Evolutionary conservation across 2,113 vertebrate species (phyloP).

Genomic region (Clarias batrachus): DNA sequence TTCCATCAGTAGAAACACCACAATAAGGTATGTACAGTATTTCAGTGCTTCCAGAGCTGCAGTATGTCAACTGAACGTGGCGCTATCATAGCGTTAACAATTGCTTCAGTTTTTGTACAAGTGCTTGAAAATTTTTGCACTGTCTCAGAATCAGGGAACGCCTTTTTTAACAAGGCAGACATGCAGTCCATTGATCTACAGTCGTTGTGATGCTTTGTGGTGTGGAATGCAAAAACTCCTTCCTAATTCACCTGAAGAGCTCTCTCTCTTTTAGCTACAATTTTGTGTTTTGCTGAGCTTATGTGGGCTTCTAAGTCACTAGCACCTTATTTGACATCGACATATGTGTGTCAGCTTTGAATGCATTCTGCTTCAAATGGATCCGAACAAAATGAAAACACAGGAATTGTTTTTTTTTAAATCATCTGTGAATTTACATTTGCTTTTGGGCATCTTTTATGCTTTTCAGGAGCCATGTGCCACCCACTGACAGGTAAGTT

Average conservation of each 20-base stretch:
- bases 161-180: neutral
- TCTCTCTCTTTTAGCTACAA: neutral
- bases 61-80: constrained; percentile 40
- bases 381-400: neutral
- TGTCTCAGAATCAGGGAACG: constrained; percentile 35
- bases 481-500: too few species aligned
- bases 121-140: constrained; percentile 25
- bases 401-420: neutral
- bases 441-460: neutral
- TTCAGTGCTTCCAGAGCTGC: constrained; percentile 34
- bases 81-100: constrained; percentile 40
- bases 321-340: neutral
- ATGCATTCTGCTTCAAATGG: neutral
- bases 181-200: neutral
- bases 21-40: constrained; percentile 40
- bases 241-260: neutral
- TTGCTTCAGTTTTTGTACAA: constrained; percentile 40
- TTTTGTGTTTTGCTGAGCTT: neutral
- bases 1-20: constrained; percentile 40
- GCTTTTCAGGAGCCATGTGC: too few species aligned
- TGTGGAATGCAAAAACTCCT: neutral
- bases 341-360: neutral
- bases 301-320: neutral
- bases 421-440: neutral
- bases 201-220: neutral